These are phyloP conservation scores for Callospermophilus lateralis DNA, from an alignment of 2,113 vertebrate genomes.

Conservation along the genomic window DNA sequence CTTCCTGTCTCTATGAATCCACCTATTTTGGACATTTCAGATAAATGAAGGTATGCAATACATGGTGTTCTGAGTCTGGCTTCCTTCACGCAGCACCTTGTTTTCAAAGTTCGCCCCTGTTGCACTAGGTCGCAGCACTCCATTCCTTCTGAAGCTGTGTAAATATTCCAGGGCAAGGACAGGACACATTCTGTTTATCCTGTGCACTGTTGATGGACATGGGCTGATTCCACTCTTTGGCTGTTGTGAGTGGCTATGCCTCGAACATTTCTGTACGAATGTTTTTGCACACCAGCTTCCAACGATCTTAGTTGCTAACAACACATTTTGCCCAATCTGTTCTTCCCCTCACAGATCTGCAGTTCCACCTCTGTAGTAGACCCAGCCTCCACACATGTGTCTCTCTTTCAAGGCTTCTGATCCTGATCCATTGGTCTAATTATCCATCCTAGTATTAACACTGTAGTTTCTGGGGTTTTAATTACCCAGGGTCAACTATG, in stretches of 20 bases:
- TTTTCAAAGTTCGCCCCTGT: neutral
- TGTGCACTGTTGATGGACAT: neutral
- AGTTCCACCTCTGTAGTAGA: neutral
- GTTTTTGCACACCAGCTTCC: neutral
- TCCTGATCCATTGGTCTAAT: neutral
- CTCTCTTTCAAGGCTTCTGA: neutral
- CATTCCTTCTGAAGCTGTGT: neutral
- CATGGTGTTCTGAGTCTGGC: neutral
- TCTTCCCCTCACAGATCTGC: neutral
- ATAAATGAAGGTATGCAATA: neutral
- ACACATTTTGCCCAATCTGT: neutral
- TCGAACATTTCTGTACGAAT: neutral
- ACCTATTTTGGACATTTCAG: neutral
- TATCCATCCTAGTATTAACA: neutral
- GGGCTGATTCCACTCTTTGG: neutral
- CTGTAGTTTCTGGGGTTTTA: neutral
- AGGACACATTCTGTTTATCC: neutral
- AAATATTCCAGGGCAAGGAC: neutral
- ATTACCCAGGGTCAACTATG: neutral
- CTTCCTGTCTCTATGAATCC: neutral
- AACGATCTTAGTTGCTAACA: neutral
- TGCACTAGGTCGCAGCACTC: neutral
- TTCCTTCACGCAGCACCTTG: neutral
- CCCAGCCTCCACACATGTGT: neutral
- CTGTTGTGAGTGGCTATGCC: neutral